Evolutionary conservation across 2,797 vertebrate species (phyloP).

Genomic region (Channa striata): DNA sequence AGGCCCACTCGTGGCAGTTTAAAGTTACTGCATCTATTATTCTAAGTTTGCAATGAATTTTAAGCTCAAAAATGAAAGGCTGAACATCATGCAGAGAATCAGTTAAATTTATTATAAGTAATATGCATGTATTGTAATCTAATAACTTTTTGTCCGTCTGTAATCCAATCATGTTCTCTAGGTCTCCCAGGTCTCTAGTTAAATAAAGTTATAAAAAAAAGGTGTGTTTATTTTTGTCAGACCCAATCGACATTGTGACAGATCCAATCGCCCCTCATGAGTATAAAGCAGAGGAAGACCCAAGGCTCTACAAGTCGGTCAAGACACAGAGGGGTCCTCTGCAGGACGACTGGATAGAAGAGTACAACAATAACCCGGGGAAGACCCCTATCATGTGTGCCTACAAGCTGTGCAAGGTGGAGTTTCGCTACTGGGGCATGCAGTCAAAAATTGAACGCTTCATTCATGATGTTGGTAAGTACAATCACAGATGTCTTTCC

Average conservation of each 20-base stretch:
- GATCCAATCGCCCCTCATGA: conserved; percentile 94
- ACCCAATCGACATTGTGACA: conserved; percentile 97
- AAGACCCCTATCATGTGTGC: conserved; percentile 95
- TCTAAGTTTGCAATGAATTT: conserved; percentile 18
- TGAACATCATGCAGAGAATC: conserved; percentile 26
- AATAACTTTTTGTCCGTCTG: conserved; percentile 3
- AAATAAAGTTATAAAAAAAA: neutral
- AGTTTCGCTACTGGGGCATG: conserved; percentile 99
- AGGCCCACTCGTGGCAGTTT: conserved; percentile 66
- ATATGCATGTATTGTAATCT: no score
- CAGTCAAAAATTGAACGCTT: conserved; percentile 99
- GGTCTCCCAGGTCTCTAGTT: no score
- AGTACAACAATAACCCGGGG: conserved; percentile 87
- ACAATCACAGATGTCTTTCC: conserved; percentile 1
- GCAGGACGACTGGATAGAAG: conserved; percentile 93
- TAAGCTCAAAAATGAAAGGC: conserved; percentile 27
- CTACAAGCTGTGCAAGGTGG: conserved; percentile 99
- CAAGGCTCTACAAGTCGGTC: conserved; percentile 90
- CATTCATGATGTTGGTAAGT: conserved; percentile 96
- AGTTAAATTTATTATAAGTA: conserved; percentile 13
- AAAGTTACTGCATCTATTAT: conserved; percentile 41
- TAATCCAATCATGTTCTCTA: conserved; percentile 3
- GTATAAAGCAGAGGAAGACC: conserved; percentile 96
- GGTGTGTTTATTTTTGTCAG: conserved; percentile 72
- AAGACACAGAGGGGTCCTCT: conserved; percentile 95